These are phyloP conservation scores for Hystrix brachyura DNA, from an alignment of 2,113 vertebrate species.

Conservation along the genomic window DNA sequence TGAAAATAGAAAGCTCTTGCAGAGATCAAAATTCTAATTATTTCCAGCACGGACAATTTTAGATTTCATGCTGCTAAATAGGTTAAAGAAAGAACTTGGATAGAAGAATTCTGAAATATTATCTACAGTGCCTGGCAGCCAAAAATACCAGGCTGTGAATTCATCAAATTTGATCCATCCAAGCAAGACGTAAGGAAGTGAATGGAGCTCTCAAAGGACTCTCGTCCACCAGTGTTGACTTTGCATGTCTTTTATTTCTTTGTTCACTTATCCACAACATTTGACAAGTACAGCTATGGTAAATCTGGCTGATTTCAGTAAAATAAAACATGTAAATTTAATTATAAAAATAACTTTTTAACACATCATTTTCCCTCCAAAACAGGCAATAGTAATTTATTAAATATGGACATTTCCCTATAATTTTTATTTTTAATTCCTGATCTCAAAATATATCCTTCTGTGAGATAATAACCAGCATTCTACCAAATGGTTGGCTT, in stretches of 20 bases:
- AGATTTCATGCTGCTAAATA: conserved; percentile 22
- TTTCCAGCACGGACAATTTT: conserved; percentile 6
- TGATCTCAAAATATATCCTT: neutral
- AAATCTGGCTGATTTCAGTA: neutral
- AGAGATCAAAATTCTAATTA: conserved; percentile 58
- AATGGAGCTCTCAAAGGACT: neutral
- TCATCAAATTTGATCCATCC: neutral
- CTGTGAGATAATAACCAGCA: neutral
- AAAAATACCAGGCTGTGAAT: conserved; percentile 38
- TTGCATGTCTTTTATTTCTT: neutral
- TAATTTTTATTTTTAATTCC: neutral
- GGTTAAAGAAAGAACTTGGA: conserved; percentile 21
- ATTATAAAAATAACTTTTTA: neutral
- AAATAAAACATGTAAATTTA: neutral
- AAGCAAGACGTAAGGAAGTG: neutral
- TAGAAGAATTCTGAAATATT: conserved; percentile 24
- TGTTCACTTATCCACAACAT: neutral
- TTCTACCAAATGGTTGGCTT: neutral
- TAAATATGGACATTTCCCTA: neutral
- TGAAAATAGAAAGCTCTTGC: neutral
- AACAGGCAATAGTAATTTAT: neutral
- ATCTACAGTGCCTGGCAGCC: neutral
- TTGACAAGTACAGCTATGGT: neutral
- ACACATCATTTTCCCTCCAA: neutral
- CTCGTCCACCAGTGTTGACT: neutral